These are phyloP conservation scores for Cynoglossus semilaevis DNA, from an alignment of 2,113 vertebrate species.

Conservation along the genomic window DNA sequence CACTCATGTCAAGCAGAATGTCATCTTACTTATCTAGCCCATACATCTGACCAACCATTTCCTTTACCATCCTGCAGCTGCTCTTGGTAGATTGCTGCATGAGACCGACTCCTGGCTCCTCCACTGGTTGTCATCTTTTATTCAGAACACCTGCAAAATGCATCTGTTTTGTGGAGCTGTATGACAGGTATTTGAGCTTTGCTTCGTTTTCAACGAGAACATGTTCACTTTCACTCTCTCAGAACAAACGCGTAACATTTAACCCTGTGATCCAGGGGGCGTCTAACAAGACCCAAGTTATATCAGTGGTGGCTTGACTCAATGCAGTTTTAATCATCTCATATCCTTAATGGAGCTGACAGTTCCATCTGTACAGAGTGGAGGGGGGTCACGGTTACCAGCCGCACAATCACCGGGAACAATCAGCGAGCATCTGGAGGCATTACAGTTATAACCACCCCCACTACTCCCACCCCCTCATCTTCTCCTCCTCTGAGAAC, in stretches of 20 bases:
- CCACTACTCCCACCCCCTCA: background rate
- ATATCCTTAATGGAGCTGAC: slow-evolving; percentile 58
- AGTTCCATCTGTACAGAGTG: slow-evolving; percentile 67
- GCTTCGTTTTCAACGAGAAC: background rate
- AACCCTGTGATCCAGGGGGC: slow-evolving; percentile 19
- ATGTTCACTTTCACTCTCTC: background rate
- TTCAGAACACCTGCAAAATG: background rate
- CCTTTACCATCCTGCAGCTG: slow-evolving; percentile 1
- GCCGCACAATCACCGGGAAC: slow-evolving; percentile 53
- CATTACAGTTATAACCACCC: slow-evolving; percentile 13
- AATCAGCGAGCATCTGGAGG: slow-evolving; percentile 65
- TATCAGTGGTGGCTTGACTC: slow-evolving; percentile 32
- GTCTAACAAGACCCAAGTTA: slow-evolving; percentile 19
- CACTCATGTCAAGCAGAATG: slow-evolving; percentile 10
- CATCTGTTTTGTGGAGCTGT: background rate
- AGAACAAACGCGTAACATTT: slow-evolving; percentile 8
- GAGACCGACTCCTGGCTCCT: background rate
- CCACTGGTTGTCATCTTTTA: background rate
- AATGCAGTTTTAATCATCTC: slow-evolving; percentile 63
- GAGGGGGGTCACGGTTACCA: slow-evolving; percentile 42
- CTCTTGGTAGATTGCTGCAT: background rate
- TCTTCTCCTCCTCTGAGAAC: background rate
- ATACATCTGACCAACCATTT: slow-evolving; percentile 19
- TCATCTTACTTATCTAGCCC: slow-evolving; percentile 23
- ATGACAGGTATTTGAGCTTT: background rate